Percentiles rank a stretch among this genome's conserved stretches.
These are phyloP conservation scores for Excalfactoria chinensis DNA, from an alignment of 2,113 vertebrate genomes.

Conservation along the genomic window DNA sequence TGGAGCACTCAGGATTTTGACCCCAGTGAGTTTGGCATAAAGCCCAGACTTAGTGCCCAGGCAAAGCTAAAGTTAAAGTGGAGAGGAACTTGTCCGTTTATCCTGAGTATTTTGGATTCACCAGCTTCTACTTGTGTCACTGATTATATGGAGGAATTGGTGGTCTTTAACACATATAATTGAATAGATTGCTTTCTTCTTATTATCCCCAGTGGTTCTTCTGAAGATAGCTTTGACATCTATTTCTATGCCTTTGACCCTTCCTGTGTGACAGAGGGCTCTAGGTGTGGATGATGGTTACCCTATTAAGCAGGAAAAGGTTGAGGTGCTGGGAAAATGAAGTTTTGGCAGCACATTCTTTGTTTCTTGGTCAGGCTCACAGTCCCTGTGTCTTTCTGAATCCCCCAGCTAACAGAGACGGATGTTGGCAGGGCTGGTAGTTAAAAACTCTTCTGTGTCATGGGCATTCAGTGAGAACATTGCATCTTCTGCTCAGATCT, in stretches of 20 bases:
- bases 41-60: not conserved
- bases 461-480: slow-evolving; percentile 33
- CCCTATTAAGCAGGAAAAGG: not conserved
- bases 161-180: not conserved
- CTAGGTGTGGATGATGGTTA: not conserved
- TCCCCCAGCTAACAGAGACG: not conserved
- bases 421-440: slow-evolving; percentile 1
- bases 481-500: not conserved
- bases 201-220: not conserved
- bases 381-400: not conserved
- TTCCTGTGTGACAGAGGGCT: not conserved
- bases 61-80: not conserved
- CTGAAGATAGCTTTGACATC: not conserved
- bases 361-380: not conserved
- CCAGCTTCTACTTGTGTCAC: not conserved
- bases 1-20: not conserved
- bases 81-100: not conserved
- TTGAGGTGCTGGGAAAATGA: not conserved
- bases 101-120: not conserved
- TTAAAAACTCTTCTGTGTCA: slow-evolving; percentile 25
- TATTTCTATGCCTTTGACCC: not conserved
- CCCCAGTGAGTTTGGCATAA: not conserved
- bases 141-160: not conserved
- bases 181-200: not conserved
- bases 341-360: slow-evolving; percentile 13